Evolutionary conservation across 2,888 invertebrate species (phyloP).

Genomic region (Nematopogon swammerdamellus): DNA sequence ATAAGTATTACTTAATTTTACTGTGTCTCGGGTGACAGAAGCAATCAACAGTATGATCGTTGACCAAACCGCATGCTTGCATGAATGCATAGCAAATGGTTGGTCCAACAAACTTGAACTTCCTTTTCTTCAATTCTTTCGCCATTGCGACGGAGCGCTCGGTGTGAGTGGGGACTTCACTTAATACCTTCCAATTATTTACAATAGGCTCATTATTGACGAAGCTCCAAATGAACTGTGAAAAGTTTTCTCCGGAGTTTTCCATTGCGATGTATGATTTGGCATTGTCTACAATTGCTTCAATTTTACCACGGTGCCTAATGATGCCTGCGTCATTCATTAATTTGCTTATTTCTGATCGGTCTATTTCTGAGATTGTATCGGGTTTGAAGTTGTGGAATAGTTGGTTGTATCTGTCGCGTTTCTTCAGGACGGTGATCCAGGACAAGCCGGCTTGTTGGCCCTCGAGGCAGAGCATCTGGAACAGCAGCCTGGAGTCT

Average conservation of each 20-base stretch:
- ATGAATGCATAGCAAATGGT: slow-evolving; percentile 44
- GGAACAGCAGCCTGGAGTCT: slow-evolving; percentile 28
- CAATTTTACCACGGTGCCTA: slow-evolving; percentile 34
- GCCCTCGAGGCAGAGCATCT: slow-evolving; percentile 44
- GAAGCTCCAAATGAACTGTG: slow-evolving; percentile 35
- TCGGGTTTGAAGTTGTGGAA: slow-evolving; percentile 32
- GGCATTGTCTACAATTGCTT: slow-evolving; percentile 35
- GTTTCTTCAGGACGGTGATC: slow-evolving; percentile 40
- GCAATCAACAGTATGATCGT: slow-evolving; percentile 33
- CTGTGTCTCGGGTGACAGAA: slow-evolving; percentile 10
- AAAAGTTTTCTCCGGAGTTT: slow-evolving; percentile 27
- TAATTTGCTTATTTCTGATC: slow-evolving; percentile 20
- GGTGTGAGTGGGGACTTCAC: slow-evolving; percentile 29
- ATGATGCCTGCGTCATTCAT: slow-evolving; percentile 23
- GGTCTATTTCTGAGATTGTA: slow-evolving; percentile 21
- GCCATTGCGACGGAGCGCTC: slow-evolving; percentile 24
- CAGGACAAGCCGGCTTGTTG: slow-evolving; percentile 46
- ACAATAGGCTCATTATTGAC: slow-evolving; percentile 27
- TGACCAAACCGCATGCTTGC: slow-evolving; percentile 45
- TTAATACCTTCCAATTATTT: slow-evolving; percentile 24
- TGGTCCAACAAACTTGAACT: slow-evolving; percentile 38
- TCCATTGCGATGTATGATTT: slow-evolving; percentile 31
- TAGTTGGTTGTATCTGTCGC: slow-evolving; percentile 25
- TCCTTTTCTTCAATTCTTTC: slow-evolving; percentile 29
- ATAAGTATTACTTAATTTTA: too few relatives aligned